Base-by-base conservation (phyloP, 2,888 invertebrate genomes). In the Microctonus brassicae region DNA sequence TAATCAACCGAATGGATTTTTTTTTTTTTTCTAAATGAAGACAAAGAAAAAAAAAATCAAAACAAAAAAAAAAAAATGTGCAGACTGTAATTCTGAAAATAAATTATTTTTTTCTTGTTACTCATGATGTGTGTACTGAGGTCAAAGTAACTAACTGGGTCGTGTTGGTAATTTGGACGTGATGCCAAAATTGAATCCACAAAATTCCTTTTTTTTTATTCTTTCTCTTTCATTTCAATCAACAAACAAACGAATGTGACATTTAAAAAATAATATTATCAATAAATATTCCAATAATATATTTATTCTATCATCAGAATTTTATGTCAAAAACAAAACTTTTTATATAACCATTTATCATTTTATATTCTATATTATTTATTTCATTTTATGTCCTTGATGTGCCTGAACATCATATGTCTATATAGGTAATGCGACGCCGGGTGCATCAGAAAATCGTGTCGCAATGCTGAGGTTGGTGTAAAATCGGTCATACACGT, bases 181-280 rank as follows among this genome's bases (percentile, higher is more conserved):
- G 22, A 17, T 33, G 60, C 60, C 60, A 60, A 60, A 60, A 60
- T 34, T 60, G 20, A 60, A 60, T 47, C 9, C 47, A 20, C 1
- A 7, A 1, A 7, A 17, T 17, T 20, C 17, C 3, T 5, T 17
- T 36, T 4, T 4, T n/a, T 39, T 39, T 39, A 39, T 47, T 3
- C 4, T 47, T n/a, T 3, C 1, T 17, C 17, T 47, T 47, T 47
- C 7, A 7, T 47, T 47, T 0, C 2, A 20, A 47, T 47, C 17
- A 17, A 1, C 9, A 17, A 47, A 47, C 17, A 20, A 17, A 7
- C n/a, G 4, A n/a, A 13, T n/a, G 39, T n/a, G 11, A 39, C 39
- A n/a, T n/a, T 39, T 13, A 39, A 39, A n/a, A 6, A 39, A 39
- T 2, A 13, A 5, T n/a, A 2, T 39, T 39, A 39, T 47, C 47